Conservation (phyloP, 2,888 invertebrate species). For the Halocaridina rubra region DNA sequence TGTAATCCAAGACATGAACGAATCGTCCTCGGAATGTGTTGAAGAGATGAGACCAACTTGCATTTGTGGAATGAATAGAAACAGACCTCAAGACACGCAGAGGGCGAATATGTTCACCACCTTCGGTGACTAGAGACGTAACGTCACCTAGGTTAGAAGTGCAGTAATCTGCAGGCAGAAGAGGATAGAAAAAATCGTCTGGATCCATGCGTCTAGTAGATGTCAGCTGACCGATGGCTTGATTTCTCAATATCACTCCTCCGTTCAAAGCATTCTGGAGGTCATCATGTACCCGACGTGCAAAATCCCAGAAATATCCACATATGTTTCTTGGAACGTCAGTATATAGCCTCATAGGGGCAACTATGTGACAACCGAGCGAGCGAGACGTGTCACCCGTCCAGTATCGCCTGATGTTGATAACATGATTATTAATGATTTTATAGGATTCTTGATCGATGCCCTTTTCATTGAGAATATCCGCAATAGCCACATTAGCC, state of each 20-base stretch:
- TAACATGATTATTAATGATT: conserved; percentile 34
- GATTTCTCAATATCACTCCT: background rate
- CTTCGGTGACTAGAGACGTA: background rate
- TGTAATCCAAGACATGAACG: conserved; percentile 10
- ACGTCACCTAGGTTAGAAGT: conserved; percentile 11
- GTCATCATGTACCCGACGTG: background rate
- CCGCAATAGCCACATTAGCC: conserved; percentile 30
- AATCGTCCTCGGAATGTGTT: conserved; percentile 5
- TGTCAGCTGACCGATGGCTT: background rate
- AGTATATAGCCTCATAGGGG: background rate
- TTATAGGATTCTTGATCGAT: background rate
- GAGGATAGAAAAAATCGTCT: background rate
- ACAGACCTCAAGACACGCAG: background rate
- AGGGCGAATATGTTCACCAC: background rate
- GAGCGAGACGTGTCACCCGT: background rate
- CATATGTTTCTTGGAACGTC: background rate
- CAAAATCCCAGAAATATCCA: conserved; percentile 37
- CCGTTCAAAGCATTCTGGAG: background rate
- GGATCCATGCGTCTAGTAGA: background rate
- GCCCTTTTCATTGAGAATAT: conserved; percentile 16
- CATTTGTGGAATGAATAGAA: background rate
- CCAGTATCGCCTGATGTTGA: conserved; percentile 50
- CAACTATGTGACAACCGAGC: conserved; percentile 25
- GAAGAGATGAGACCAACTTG: conserved; percentile 8
- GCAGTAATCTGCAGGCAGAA: background rate